Base-by-base conservation (phyloP, 2,888 invertebrate species). In the Conops quadrifasciatus region DNA sequence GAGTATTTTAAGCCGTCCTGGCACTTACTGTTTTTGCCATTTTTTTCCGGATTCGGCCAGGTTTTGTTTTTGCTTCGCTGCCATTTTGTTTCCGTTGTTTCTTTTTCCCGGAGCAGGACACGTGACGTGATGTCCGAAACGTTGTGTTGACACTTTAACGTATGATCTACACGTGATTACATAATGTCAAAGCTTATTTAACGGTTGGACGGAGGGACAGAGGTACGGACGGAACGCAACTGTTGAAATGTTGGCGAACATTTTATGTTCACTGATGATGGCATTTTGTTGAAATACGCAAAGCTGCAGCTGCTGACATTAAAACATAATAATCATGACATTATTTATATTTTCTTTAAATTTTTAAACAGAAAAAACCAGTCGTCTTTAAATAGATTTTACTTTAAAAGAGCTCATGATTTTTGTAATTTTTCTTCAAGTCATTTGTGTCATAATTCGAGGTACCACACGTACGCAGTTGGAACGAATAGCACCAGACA, bases 111-210 rank as follows among this genome's bases (percentile, higher is more conserved):
- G 36, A 21, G 30, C 62, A 68, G 30, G 24, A 58, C 58, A 1
- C 19, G 49, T 51, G 49, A 19, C 62, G 59, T 51, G 60, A 36
- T 7, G 36, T 36, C 9, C 36, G 36, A 7, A 36, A 36, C 30
- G 60, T 60, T 60, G 68, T 60, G 67, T 24, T 21, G 68, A 68
- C 68, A 68, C 21, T 68, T 49, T 68, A 60, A 68, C 60, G 51
- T 49, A 68, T 62, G 68, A 62, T 62, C 60, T 62, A 68, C 49
- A 30, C 30, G 68, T 68, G 62, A 68, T 65, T 65, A 36, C 36
- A 36, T 36, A 70, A 56, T 58, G 63, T 64, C 64, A 64, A 21
- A 63, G 45, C 30, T 16, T 53, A 47, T 45, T 58, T 62, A 45
- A 56, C 16, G n/a, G 59, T 21, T 58, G 47, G 24, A 58, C 47